Evolutionary conservation across 2,113 vertebrate species (phyloP).

Genomic region (mouse (Mus musculus)): GRCm39 chr14:69641001-69641500

Average conservation of each 20-base stretch:
- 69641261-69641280: not conserved
- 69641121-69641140: too few species aligned
- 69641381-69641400: not conserved
- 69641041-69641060: not conserved
- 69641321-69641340: not conserved
- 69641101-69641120: not conserved
- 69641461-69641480: not conserved
- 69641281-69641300: not conserved
- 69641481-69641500: not conserved
- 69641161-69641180: not conserved
- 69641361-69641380: not conserved
- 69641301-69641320: slow-evolving; percentile 25
- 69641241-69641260: not conserved
- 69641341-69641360: not conserved
- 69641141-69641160: not conserved
- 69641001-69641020: not conserved
- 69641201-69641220: not conserved
- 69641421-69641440: not conserved
- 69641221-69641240: not conserved
- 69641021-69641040: not conserved
- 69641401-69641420: not conserved
- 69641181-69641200: not conserved
- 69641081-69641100: too few species aligned
- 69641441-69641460: not conserved
- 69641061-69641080: not conserved